A percentile compares a stretch with the other conserved stretches of the same genome.
Conservation (phyloP, 2,888 invertebrate species). For the Callyntrura sp. region DNA sequence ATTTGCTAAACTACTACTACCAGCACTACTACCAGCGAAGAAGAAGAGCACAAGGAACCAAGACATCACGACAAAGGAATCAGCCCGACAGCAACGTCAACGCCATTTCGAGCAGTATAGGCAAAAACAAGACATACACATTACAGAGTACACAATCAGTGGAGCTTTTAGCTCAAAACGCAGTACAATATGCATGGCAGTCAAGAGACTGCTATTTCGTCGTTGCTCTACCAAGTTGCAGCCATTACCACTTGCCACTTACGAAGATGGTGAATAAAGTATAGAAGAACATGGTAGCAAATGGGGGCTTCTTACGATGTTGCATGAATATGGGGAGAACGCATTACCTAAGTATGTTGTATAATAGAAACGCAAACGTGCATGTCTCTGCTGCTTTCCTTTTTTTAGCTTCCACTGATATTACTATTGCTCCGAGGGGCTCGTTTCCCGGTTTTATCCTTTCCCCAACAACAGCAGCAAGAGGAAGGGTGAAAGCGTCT, state of each 20-base stretch:
- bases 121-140: slow-evolving; percentile 63
- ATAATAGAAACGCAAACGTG: slow-evolving; percentile 18
- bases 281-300: neutral
- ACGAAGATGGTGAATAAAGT: neutral
- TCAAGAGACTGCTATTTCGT: neutral
- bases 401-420: slow-evolving; percentile 54
- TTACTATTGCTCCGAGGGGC: slow-evolving; percentile 48
- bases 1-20: too few species aligned
- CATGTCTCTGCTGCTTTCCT: slow-evolving; percentile 36
- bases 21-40: neutral
- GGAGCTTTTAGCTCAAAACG: neutral
- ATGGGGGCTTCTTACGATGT: neutral
- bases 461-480: slow-evolving; percentile 27
- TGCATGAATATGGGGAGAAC: slow-evolving; percentile 30
- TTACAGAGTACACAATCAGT: slow-evolving; percentile 32
- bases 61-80: slow-evolving; percentile 55
- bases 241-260: neutral
- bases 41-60: slow-evolving; percentile 18
- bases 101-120: slow-evolving; percentile 60
- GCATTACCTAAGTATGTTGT: neutral
- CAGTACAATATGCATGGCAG: neutral
- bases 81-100: slow-evolving; percentile 66
- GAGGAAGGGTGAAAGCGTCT: slow-evolving; percentile 63
- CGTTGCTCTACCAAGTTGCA: slow-evolving; percentile 8
- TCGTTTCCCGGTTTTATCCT: slow-evolving; percentile 35